A percentile compares a stretch with the other conserved stretches of the same genome.
phyloP scores from a whole-genome alignment of 2,888 invertebrate species.

The Leptogaster cylindrica region DNA sequence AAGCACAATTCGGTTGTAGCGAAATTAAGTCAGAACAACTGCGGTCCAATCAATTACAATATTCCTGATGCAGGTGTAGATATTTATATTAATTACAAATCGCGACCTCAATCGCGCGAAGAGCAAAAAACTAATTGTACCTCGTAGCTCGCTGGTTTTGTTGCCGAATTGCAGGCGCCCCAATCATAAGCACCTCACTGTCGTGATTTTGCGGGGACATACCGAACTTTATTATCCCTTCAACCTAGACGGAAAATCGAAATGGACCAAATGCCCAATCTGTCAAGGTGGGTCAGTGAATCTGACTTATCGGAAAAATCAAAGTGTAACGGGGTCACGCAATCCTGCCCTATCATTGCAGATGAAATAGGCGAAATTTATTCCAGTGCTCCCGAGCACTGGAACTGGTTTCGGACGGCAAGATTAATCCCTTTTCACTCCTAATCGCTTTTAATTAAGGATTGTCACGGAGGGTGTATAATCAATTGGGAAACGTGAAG shows the following conservation, averaged over 20 bases:
- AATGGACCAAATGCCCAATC: constrained; percentile 8
- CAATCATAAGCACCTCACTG: constrained; percentile 29
- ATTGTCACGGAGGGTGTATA: constrained; percentile 44
- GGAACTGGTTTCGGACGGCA: not conserved
- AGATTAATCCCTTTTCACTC: constrained; percentile 34
- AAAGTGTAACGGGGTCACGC: constrained; percentile 5
- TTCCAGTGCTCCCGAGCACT: constrained; percentile 2
- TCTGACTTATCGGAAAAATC: constrained; percentile 14
- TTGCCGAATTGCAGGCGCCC: not conserved
- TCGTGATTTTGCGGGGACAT: not conserved
- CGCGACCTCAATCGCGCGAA: constrained; percentile 3
- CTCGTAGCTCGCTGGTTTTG: not conserved
- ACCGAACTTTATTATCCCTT: not conserved
- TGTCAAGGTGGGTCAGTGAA: not conserved
- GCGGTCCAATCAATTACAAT: no score
- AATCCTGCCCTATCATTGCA: constrained; percentile 6
- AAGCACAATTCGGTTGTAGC: no score
- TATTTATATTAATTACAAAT: constrained; percentile 41
- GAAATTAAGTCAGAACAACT: no score
- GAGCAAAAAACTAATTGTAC: not conserved
- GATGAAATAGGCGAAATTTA: constrained; percentile 27
- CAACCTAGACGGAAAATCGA: constrained; percentile 12
- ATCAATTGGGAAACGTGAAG: constrained; percentile 44
- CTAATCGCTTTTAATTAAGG: constrained; percentile 47
- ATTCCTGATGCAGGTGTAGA: no score